A percentile compares a stretch with the other conserved stretches of the same genome.
phyloP scores from a whole-genome alignment of 2,797 vertebrate species.

The Ceryle rudis region DNA sequence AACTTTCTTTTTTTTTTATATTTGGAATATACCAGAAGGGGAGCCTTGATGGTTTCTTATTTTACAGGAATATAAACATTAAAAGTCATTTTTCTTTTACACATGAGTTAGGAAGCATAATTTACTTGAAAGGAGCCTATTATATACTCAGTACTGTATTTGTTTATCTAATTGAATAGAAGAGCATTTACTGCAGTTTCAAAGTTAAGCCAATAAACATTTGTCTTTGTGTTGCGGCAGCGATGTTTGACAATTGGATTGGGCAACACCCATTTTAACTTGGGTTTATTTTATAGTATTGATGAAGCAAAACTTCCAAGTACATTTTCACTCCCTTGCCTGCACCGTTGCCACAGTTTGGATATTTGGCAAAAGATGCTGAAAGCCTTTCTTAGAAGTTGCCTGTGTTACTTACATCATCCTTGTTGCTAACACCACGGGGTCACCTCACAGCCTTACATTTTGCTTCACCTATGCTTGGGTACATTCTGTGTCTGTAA shows the following conservation, averaged over 20 bases:
- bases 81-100: conserved; percentile 57
- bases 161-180: conserved; percentile 73
- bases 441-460: not conserved
- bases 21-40: conserved; percentile 18
- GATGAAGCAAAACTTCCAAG: not conserved
- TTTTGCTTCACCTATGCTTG: not conserved
- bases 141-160: conserved; percentile 60
- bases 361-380: not conserved
- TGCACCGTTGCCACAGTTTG: not conserved
- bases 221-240: conserved; percentile 49
- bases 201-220: conserved; percentile 67
- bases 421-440: not conserved
- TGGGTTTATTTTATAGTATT: conserved; percentile 50
- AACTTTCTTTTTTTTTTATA: not conserved
- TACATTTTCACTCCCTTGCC: not conserved
- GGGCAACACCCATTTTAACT: conserved; percentile 48
- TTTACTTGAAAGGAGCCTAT: conserved; percentile 68
- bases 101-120: conserved; percentile 63
- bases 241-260: conserved; percentile 51
- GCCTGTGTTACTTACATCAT: not conserved
- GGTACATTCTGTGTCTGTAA: not conserved
- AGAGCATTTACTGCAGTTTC: conserved; percentile 64
- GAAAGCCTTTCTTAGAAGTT: not conserved
- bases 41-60: conserved; percentile 45
- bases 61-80: conserved; percentile 62